These are phyloP conservation scores for Paralichthys olivaceus DNA, from an alignment of 2,113 vertebrate species.

Conservation along the genomic window DNA sequence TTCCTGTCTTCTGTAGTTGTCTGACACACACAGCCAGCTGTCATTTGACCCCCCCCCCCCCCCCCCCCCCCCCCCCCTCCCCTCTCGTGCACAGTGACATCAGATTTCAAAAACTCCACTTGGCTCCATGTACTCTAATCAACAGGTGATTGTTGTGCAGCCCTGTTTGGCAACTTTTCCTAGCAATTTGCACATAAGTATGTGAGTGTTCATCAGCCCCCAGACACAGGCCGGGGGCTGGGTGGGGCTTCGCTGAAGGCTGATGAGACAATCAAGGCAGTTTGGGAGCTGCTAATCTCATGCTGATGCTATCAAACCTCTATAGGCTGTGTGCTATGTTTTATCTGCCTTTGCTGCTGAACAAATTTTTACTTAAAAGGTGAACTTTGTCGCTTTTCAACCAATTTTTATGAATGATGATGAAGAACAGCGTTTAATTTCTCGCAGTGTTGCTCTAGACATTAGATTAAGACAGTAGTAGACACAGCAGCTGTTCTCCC, in stretches of 20 bases:
- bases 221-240: constrained; percentile 44
- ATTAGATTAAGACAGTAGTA: no score
- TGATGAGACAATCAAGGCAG: constrained; percentile 61
- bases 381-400: background rate
- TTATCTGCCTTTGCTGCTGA: background rate
- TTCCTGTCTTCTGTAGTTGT: constrained; percentile 47
- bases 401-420: no score
- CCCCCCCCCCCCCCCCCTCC: no score
- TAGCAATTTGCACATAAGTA: background rate
- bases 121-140: constrained; percentile 56
- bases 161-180: constrained; percentile 11
- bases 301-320: constrained; percentile 54
- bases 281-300: constrained; percentile 41
- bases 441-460: no score
- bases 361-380: background rate
- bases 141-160: constrained; percentile 51
- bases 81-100: constrained; percentile 27
- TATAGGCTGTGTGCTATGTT: background rate
- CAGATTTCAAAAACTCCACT: constrained; percentile 35
- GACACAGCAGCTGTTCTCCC: constrained; percentile 19
- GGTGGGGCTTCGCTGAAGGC: constrained; percentile 45
- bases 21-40: constrained; percentile 24
- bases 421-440: no score
- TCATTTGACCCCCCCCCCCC: constrained; percentile 40
- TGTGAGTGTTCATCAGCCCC: constrained; percentile 53